Conservation (phyloP, 2,797 vertebrate species). For the Microchirus variegatus region DNA sequence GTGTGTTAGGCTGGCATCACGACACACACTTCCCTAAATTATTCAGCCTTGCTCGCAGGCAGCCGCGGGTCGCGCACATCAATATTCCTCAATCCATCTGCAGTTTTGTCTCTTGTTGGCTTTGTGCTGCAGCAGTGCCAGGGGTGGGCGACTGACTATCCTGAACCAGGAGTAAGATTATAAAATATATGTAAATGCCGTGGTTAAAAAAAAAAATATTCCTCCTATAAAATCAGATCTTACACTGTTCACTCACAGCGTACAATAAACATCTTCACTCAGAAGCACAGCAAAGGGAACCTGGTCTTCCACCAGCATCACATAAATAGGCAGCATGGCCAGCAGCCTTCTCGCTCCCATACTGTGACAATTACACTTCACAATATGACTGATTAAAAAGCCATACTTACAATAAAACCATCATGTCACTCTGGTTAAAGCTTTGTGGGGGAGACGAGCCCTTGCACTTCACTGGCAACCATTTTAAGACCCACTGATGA, state of each 20-base stretch:
- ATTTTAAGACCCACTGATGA: conserved; percentile 73
- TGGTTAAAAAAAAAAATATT: conserved; percentile 25
- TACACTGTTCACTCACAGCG: conserved; percentile 3
- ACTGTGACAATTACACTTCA: conserved; percentile 69
- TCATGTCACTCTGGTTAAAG: conserved; percentile 59
- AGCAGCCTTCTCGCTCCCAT: conserved; percentile 56
- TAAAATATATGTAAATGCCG: conserved; percentile 3
- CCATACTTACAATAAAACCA: conserved; percentile 72
- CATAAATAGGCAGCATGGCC: conserved; percentile 64
- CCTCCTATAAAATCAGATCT: conserved; percentile 41
- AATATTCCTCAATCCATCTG: conserved; percentile 86
- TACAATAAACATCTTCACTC: conserved; percentile 23
- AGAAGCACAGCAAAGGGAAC: conserved; percentile 9
- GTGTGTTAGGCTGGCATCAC: conserved; percentile 79
- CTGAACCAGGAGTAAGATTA: conserved; percentile 45
- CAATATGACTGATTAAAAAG: conserved; percentile 78
- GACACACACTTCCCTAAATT: conserved; percentile 85
- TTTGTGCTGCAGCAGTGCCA: conserved; percentile 78
- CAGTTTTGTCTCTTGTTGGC: conserved; percentile 84
- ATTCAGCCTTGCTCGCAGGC: conserved; percentile 85
- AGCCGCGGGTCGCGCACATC: conserved; percentile 83
- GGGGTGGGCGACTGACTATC: conserved; percentile 68
- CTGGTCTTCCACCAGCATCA: conserved; percentile 34
- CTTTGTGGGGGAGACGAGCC: conserved; percentile 52
- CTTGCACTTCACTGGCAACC: conserved; percentile 68